phyloP scores from a whole-genome alignment of 2,888 invertebrate genomes.

The Orchestes rusci region DNA sequence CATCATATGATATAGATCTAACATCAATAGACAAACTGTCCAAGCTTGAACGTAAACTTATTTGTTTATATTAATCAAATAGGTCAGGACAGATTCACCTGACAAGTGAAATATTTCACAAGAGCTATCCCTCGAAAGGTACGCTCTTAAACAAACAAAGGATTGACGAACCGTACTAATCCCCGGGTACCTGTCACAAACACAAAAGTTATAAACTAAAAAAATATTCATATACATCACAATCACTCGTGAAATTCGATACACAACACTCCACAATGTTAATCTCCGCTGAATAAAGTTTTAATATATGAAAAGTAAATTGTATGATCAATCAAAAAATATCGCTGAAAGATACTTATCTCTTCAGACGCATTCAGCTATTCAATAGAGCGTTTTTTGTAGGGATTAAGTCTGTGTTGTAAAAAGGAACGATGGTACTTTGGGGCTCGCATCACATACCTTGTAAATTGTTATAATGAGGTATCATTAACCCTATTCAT shows the following conservation, averaged over 20 bases:
- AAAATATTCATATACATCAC: conserved; percentile 20
- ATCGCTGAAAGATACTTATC: conserved; percentile 21
- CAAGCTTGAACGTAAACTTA: too few species aligned
- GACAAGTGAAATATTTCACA: too few species aligned
- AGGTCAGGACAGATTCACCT: too few species aligned
- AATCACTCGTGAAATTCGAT: conserved; percentile 21
- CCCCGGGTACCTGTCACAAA: too few species aligned
- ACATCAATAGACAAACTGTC: too few species aligned
- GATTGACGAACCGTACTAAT: too few species aligned
- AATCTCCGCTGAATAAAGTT: conserved; percentile 23
- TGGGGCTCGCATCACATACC: conserved; percentile 29
- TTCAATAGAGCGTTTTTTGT: conserved; percentile 28
- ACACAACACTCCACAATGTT: conserved; percentile 22
- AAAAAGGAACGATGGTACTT: conserved; percentile 29
- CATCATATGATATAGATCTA: too few species aligned
- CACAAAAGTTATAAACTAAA: too few species aligned
- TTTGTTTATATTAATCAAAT: too few species aligned
- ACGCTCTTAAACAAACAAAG: too few species aligned
- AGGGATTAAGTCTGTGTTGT: conserved; percentile 30
- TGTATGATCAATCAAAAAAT: conserved; percentile 26
- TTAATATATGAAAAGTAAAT: too few species aligned
- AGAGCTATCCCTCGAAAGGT: too few species aligned
- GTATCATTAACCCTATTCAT: conserved; percentile 31
- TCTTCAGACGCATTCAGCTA: conserved; percentile 19
- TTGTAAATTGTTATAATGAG: conserved; percentile 29